These are phyloP conservation scores for Helleia helle DNA, from an alignment of 2,888 invertebrate genomes.

Conservation along the genomic window DNA sequence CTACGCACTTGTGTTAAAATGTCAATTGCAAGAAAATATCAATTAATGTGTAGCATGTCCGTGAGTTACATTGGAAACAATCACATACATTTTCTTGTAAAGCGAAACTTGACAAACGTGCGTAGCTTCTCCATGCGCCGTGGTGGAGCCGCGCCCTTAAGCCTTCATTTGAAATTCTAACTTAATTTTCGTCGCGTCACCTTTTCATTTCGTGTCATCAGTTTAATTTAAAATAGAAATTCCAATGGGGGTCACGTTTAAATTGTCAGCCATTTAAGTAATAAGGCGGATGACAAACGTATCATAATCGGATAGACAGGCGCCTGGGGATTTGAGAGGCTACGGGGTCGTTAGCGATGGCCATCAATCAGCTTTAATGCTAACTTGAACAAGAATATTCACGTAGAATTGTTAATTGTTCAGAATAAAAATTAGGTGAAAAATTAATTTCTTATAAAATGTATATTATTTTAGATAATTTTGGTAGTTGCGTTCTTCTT, in stretches of 20 bases:
- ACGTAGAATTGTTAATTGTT: slow-evolving; percentile 19
- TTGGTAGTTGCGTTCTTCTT: no score
- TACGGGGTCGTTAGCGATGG: slow-evolving; percentile 31
- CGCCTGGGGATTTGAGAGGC: slow-evolving; percentile 16
- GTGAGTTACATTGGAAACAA: no score
- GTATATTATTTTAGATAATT: no score
- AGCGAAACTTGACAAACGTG: no score
- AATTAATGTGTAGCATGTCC: no score
- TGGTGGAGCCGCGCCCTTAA: no score
- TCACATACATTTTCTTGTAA: no score
- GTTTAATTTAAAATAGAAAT: background rate
- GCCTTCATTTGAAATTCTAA: no score
- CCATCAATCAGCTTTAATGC: slow-evolving; percentile 35
- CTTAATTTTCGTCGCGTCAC: background rate
- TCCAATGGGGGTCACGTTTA: slow-evolving; percentile 2
- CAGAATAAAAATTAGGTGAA: background rate
- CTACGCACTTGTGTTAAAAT: no score
- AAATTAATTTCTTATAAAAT: no score
- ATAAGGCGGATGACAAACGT: slow-evolving; percentile 13
- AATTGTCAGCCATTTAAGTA: slow-evolving; percentile 9
- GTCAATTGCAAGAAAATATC: no score
- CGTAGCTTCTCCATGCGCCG: no score
- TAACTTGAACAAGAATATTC: slow-evolving; percentile 34
- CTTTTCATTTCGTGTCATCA: background rate
- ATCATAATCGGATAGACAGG: slow-evolving; percentile 16